A percentile compares a stretch with the other conserved stretches of the same genome.
Evolutionary conservation across 64 coral and sea anemone genomes (phyloP).

Genomic region (Stylophora pistillata): DNA sequence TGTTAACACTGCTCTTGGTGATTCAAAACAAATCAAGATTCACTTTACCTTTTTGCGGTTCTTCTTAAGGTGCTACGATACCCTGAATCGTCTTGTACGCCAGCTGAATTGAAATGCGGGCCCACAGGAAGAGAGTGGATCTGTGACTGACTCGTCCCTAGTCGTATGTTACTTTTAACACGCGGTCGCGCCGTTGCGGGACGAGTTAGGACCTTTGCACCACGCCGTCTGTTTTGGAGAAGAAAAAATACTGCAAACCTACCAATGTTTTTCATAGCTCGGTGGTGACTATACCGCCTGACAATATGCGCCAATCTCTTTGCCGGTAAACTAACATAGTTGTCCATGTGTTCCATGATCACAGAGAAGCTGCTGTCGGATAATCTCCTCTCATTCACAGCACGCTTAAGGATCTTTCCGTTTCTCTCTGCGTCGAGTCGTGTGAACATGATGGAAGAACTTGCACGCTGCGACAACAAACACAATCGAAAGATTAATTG

Average conservation of each 20-base stretch:
- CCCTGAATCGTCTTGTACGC: not conserved
- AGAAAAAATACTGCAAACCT: not conserved
- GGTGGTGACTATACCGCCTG: slow-evolving; percentile 79
- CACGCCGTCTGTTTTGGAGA: not conserved
- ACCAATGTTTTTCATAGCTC: slow-evolving; percentile 92
- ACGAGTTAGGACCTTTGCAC: too few species aligned
- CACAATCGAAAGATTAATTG: not conserved
- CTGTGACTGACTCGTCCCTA: too few species aligned
- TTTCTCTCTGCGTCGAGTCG: slow-evolving; percentile 88
- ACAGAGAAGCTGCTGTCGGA: slow-evolving; percentile 54
- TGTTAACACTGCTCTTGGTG: too few species aligned
- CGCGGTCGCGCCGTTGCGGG: too few species aligned
- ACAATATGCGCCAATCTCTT: slow-evolving; percentile 77
- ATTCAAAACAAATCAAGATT: not conserved
- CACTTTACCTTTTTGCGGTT: not conserved
- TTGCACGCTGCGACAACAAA: slow-evolving; percentile 46
- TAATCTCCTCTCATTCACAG: slow-evolving; percentile 72
- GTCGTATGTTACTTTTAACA: too few species aligned
- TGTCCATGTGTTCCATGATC: slow-evolving; percentile 60
- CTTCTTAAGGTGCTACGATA: too few species aligned
- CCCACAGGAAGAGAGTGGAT: too few species aligned
- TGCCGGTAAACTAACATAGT: slow-evolving; percentile 76
- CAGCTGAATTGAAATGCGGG: not conserved
- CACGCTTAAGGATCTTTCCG: slow-evolving; percentile 81
- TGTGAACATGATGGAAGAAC: slow-evolving; percentile 87